Evolutionary conservation across 2,797 vertebrate species (phyloP), one percentile per base, ranked within the genome.

Genomic region (Pangasius sanitwongsei): DNA sequence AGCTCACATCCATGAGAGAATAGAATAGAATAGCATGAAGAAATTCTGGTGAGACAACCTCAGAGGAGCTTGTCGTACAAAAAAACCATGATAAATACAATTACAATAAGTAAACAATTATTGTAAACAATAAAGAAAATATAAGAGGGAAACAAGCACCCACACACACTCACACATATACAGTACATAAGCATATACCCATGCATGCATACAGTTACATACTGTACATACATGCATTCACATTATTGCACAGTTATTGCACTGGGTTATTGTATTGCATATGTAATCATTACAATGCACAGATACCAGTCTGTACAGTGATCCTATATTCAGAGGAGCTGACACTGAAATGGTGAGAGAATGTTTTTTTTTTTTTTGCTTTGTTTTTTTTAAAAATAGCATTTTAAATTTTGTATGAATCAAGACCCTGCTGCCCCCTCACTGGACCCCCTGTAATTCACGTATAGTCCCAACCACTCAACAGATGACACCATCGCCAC

Each of bases 361-460:
- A 75, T 70, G 41, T 59, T 81, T 59, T 53, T 53, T 1, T 53
- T 53, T 53, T 50, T 53, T 53, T 53, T 41, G 41, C 41, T 48
- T 81, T 57, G 53, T 81, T 28, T 57, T 81, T 34, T 34, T 23
- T 1, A 13, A 78, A 11, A 78, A 78, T 78, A 25, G 78, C 92
- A 92, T 91, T 90, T 23, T 59, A 59, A 6, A 13, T 93, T 95
- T 96, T 95, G 91, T 94, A 95, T 95, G 93, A 95, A 93, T 48
- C 44, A 48, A 48, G 44, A 48, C 44, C 44, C 44, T 48, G 44
- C 44, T 48, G 44, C 44, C 44, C 44, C 44, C 44, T 48, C 44
- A 48, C 44, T 48, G 44, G 6, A 48, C 44, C 44, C 44, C 44
- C 6, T 48, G 44, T 48, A 48, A 48, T 48, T 48, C 44, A 48